A percentile compares a stretch with the other conserved stretches of the same genome.
These are phyloP conservation scores for Thamnophis sirtalis DNA, from an alignment of 2,113 vertebrate species.

Conservation along the genomic window DNA sequence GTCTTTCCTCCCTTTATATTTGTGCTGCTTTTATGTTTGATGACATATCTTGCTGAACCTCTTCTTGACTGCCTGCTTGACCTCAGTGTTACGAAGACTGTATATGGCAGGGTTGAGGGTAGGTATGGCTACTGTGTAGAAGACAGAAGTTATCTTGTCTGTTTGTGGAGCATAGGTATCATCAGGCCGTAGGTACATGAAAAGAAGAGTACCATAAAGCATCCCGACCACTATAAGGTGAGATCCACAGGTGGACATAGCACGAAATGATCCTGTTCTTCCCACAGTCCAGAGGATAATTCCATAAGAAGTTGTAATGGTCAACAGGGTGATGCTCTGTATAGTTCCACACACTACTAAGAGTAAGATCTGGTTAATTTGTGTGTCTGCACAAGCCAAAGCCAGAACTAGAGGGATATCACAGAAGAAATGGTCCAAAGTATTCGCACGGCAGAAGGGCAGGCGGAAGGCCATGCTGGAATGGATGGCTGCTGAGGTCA, in stretches of 20 bases:
- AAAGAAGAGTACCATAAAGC: constrained; percentile 54
- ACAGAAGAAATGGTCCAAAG: constrained; percentile 61
- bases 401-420: constrained; percentile 57
- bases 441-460: constrained; percentile 41
- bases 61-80: constrained; percentile 38
- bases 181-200: constrained; percentile 60
- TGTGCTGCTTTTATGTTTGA: not conserved
- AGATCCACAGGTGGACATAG: constrained; percentile 53
- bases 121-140: constrained; percentile 64
- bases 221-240: constrained; percentile 48
- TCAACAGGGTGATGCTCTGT: constrained; percentile 38
- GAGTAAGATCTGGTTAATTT: constrained; percentile 53
- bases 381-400: constrained; percentile 52
- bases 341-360: constrained; percentile 54
- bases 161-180: constrained; percentile 50
- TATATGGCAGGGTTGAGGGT: constrained; percentile 62
- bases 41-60: not conserved
- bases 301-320: not conserved
- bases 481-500: constrained; percentile 45
- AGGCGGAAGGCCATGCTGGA: constrained; percentile 51
- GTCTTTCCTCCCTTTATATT: not conserved
- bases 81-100: constrained; percentile 58
- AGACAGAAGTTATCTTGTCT: constrained; percentile 59
- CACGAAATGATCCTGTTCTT: constrained; percentile 7
- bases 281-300: constrained; percentile 1